A percentile compares a stretch with the other conserved stretches of the same genome.
phyloP scores from a whole-genome alignment of 2,888 invertebrate species.

The Andrena bucephala region DNA sequence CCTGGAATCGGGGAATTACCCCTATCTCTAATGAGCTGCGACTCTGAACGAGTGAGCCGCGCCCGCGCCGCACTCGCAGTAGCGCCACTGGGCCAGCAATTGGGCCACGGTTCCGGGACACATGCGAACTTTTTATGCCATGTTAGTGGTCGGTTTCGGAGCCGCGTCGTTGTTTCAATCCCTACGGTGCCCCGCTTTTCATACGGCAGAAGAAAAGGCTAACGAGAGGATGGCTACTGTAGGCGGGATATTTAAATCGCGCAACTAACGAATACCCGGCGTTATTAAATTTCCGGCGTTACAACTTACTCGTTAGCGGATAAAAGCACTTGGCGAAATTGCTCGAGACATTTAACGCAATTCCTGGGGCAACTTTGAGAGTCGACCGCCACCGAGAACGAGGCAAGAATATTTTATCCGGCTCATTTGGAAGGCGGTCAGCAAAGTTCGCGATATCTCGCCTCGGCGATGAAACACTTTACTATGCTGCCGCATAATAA shows the following conservation, averaged over 20 bases:
- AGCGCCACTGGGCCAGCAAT: constrained; percentile 12
- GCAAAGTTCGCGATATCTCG: constrained; percentile 44
- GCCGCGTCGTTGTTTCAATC: neutral
- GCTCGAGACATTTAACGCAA: constrained; percentile 48
- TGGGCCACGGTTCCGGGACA: constrained; percentile 3
- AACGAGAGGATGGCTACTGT: neutral
- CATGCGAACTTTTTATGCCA: constrained; percentile 30
- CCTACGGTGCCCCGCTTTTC: neutral
- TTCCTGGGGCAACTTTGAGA: constrained; percentile 46
- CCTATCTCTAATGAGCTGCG: constrained; percentile 54
- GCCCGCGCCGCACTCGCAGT: neutral
- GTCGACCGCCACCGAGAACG: constrained; percentile 30
- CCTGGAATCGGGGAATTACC: constrained; percentile 49
- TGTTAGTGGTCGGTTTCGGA: neutral
- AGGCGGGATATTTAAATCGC: constrained; percentile 32
- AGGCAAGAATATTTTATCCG: constrained; percentile 63
- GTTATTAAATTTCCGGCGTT: constrained; percentile 43
- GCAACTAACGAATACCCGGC: constrained; percentile 23
- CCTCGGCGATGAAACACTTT: constrained; percentile 49
- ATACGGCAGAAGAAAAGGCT: neutral
- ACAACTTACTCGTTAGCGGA: constrained; percentile 47
- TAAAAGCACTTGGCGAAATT: constrained; percentile 50
- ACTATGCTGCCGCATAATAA: constrained; percentile 52
- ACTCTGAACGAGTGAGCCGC: constrained; percentile 38
- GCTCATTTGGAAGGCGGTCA: constrained; percentile 43